Evolutionary conservation across 1,140 invertebrate species (phyloP).

Genomic region (Lucilia sericata): DNA sequence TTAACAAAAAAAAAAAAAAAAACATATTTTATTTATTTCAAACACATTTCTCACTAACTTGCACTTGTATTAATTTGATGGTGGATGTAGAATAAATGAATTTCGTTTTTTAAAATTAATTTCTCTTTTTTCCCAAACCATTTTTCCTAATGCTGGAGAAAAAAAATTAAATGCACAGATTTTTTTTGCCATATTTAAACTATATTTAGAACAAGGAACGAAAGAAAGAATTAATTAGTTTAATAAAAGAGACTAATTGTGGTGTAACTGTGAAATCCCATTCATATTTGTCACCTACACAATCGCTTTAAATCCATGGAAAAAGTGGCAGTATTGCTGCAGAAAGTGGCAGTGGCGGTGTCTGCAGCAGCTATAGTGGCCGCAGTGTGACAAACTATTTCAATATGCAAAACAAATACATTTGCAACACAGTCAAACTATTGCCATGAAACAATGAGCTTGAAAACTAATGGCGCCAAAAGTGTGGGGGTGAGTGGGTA

Average conservation of each 20-base stretch:
- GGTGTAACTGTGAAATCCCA: constrained; percentile 40
- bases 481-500: not conserved
- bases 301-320: not conserved
- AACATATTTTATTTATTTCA: no score
- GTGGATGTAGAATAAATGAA: no score
- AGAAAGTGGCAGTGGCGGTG: not conserved
- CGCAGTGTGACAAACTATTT: not conserved
- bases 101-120: no score
- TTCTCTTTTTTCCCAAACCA: not conserved
- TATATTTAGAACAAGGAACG: no score
- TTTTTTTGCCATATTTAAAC: no score
- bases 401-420: constrained; percentile 16
- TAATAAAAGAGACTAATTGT: constrained; percentile 32
- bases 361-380: not conserved
- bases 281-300: constrained; percentile 41
- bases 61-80: no score
- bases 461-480: not conserved
- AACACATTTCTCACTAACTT: no score
- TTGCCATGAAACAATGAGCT: not conserved
- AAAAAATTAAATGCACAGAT: not conserved
- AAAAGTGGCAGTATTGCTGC: not conserved
- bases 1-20: no score
- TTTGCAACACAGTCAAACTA: not conserved
- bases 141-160: not conserved
- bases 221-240: constrained; percentile 34